Conservation (phyloP, 2,797 vertebrate species). For the Rhadinocentrus ornatus region DNA sequence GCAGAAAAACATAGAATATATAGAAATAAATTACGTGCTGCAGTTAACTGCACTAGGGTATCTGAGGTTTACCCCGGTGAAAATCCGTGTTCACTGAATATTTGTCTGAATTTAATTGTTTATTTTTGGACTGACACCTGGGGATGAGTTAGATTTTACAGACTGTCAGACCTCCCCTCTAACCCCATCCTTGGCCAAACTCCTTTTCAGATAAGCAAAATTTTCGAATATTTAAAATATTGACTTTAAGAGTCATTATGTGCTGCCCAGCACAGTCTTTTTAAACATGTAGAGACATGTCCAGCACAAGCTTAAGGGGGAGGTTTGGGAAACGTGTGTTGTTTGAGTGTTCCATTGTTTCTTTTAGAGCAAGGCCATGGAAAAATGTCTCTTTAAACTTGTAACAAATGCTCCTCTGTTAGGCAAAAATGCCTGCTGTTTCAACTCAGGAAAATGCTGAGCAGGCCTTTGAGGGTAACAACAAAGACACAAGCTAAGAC, state of each 20-base stretch:
- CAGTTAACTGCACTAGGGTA: too few species aligned
- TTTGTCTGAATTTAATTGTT: too few species aligned
- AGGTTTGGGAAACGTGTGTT: background rate
- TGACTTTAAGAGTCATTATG: background rate
- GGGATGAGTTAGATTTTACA: too few species aligned
- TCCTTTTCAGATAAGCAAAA: too few species aligned
- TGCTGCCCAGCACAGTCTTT: background rate
- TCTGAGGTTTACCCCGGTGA: too few species aligned
- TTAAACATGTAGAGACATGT: slow-evolving; percentile 22
- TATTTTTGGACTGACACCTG: too few species aligned
- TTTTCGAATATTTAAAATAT: too few species aligned
- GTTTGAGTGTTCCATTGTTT: slow-evolving; percentile 5
- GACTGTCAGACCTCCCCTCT: too few species aligned
- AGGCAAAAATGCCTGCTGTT: slow-evolving; percentile 19
- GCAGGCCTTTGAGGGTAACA: background rate
- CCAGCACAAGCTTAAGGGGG: background rate
- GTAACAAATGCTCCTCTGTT: slow-evolving; percentile 47
- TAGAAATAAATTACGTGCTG: too few species aligned
- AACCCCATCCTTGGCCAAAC: too few species aligned
- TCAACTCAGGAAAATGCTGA: slow-evolving; percentile 37
- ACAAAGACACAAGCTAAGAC: slow-evolving; percentile 21
- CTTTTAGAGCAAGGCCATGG: slow-evolving; percentile 14
- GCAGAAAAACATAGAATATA: too few species aligned
- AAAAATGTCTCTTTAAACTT: slow-evolving; percentile 20
- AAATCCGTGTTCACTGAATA: too few species aligned